Base-by-base conservation (phyloP, 2,888 invertebrate species). In the Dendrolimus pini region DNA sequence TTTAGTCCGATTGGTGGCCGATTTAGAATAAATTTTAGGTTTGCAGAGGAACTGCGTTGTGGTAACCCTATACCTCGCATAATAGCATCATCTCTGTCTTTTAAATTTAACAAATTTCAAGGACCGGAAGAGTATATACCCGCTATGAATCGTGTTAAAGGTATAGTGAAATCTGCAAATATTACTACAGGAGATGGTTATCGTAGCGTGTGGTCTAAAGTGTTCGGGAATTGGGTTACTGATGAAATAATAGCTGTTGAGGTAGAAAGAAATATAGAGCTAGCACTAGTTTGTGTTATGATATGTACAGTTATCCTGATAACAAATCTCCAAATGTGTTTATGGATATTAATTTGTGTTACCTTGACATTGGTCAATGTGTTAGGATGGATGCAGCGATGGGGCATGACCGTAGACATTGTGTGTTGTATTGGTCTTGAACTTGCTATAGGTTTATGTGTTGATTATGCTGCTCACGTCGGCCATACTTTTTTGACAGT, bases 401-500 rank as follows among this genome's bases (percentile, higher is more conserved):
- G 96, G 96, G 95, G 94, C 7, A 89, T 96, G 75, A 95, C 96
- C 3, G 94, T 97, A 53, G 96, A 96, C 77, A 93, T 96, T 57
- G 95, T 95, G 9, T 95, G 96, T 57, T 95, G 96, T 73, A 95
- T 96, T 58, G 95, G 95, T 41, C 85, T 96, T 10, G 95, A 96
- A 71, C 86, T 96, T 47, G 95, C 95, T 3, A 94, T 96, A 61
- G 96, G 96, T 56, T 86, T 97, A 56, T 96, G 96, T 71, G 95
- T 96, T 0, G 96, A 97, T 81, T 96, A 96, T 70, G 95, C 96
- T 0, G 95, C 95, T 2, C 96, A 96, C 73, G 94, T 96, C 7
- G 95, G 95, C 0, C 96, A 96, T 74, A 94, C 95, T 3, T 96
- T 96, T 78, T 91, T 96, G 68, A 94, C 94, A 1, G 82, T 92